These are phyloP conservation scores for Paguma larvata DNA, from an alignment of 2,797 vertebrate genomes.

Conservation along the genomic window DNA sequence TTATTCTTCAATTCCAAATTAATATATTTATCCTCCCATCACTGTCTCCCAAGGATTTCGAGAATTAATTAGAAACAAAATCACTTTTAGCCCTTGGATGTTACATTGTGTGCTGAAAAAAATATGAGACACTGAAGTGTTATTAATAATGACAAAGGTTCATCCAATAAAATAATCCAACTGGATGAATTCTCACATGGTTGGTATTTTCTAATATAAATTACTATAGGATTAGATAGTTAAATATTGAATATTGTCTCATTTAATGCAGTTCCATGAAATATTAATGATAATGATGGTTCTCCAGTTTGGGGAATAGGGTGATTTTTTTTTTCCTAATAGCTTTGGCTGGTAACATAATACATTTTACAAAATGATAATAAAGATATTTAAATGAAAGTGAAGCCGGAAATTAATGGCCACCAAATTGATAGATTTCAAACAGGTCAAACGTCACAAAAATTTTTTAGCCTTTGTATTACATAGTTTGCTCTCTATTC, in stretches of 20 bases:
- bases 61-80: conserved; percentile 84
- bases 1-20: conserved; percentile 77
- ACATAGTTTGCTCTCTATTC: conserved; percentile 66
- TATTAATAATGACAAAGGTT: conserved; percentile 81
- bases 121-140: conserved; percentile 73
- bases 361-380: conserved; percentile 85
- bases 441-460: conserved; percentile 72
- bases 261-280: conserved; percentile 86
- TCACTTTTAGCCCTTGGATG: conserved; percentile 80
- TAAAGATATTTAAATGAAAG: conserved; percentile 85
- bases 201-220: conserved; percentile 86
- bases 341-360: conserved; percentile 85
- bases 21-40: conserved; percentile 81
- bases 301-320: conserved; percentile 81
- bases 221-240: conserved; percentile 85
- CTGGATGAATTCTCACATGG: conserved; percentile 79
- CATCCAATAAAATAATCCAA: conserved; percentile 79
- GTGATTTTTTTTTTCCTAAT: conserved; percentile 77
- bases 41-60: conserved; percentile 80
- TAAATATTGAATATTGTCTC: conserved; percentile 88
- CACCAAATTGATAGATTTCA: conserved; percentile 74
- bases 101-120: conserved; percentile 76
- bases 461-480: conserved; percentile 73
- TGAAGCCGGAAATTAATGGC: conserved; percentile 82
- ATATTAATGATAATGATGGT: conserved; percentile 86